Evolutionary conservation across 2,113 vertebrate genomes (phyloP).

Genomic region (Ochotona princeps): DNA sequence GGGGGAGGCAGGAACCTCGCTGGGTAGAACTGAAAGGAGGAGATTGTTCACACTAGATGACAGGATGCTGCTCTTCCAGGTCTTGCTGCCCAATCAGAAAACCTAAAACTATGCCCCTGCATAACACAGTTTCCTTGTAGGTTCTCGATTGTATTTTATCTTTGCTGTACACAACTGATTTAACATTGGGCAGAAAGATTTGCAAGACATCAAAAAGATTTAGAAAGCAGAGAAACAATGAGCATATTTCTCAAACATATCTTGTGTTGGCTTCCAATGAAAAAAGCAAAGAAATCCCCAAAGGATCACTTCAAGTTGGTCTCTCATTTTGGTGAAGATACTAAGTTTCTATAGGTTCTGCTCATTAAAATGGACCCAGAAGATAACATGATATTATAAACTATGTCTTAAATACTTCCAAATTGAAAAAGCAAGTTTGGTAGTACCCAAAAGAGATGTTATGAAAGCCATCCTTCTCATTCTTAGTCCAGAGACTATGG

Average conservation of each 20-base stretch:
- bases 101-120: conserved; percentile 63
- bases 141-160: conserved; percentile 73
- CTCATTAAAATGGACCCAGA: conserved; percentile 36
- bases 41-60: not conserved
- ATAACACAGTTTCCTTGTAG: conserved; percentile 62
- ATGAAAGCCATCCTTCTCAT: not conserved
- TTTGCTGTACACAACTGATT: conserved; percentile 63
- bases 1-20: conserved; percentile 62
- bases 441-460: not conserved
- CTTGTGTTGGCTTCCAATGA: conserved; percentile 27
- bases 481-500: not conserved
- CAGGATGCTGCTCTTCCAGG: not conserved
- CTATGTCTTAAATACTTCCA: not conserved
- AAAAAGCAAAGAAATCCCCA: conserved; percentile 41
- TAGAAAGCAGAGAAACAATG: conserved; percentile 51
- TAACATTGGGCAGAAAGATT: conserved; percentile 48
- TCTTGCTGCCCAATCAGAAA: conserved; percentile 15
- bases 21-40: conserved; percentile 51
- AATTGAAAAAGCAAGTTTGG: not conserved
- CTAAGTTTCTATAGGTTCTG: conserved; percentile 7
- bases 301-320: not conserved
- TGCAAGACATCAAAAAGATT: conserved; percentile 50
- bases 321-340: conserved; percentile 45
- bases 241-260: conserved; percentile 11
- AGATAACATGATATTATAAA: not conserved